A percentile compares a stretch with the other conserved stretches of the same genome.
Conservation (phyloP, 2,113 vertebrate species). For the Corythornis madagascariensis region DNA sequence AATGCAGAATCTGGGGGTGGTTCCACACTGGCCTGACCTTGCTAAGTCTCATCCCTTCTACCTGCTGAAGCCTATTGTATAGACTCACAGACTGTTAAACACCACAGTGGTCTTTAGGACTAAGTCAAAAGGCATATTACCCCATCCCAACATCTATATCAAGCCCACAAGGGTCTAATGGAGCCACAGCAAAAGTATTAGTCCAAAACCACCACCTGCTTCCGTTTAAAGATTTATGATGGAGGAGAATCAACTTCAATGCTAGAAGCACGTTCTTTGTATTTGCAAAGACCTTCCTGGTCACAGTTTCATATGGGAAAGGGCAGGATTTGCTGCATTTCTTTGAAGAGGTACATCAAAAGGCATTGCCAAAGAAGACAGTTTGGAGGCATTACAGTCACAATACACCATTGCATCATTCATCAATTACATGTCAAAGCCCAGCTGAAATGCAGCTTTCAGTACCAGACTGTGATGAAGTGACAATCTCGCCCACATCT, state of each 20-base stretch:
- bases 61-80: background rate
- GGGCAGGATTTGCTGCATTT: background rate
- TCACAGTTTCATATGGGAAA: background rate
- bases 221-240: background rate
- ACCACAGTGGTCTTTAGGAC: background rate
- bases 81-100: background rate
- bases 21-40: background rate
- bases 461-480: background rate
- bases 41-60: too few relatives aligned
- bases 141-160: background rate
- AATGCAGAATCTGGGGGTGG: background rate
- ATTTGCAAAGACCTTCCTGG: background rate
- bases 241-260: background rate
- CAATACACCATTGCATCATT: background rate
- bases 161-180: background rate
- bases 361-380: background rate
- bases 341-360: constrained; percentile 48
- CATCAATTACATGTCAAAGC: background rate
- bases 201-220: background rate
- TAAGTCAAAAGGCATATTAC: background rate
- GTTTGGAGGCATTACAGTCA: background rate
- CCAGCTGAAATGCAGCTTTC: background rate
- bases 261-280: rapidly evolving
- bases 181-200: background rate
- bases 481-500: constrained; percentile 27